A percentile compares a stretch with the other conserved stretches of the same genome.
phyloP scores from a whole-genome alignment of 2,113 vertebrate species.

The Pelodiscus sinensis region DNA sequence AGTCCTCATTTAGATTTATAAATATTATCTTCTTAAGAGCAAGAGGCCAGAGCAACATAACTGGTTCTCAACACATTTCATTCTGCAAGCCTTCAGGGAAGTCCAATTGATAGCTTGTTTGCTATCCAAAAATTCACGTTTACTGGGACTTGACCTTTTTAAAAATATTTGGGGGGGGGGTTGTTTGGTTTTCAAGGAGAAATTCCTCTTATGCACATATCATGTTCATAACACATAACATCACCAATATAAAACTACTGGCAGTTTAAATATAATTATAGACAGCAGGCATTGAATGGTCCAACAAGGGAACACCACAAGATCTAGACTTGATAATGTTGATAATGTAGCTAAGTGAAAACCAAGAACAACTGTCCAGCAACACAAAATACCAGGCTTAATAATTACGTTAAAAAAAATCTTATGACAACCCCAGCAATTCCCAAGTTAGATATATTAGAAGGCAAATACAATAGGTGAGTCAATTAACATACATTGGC shows the following conservation, averaged over 20 bases:
- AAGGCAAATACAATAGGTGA: not conserved
- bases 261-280: not conserved
- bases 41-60: not conserved
- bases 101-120: not conserved
- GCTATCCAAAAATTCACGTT: not conserved
- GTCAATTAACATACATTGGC: not conserved
- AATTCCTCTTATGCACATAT: not conserved
- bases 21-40: not conserved
- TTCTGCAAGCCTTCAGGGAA: not conserved
- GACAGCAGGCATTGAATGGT: not conserved
- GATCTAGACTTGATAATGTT: not conserved
- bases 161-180: too few species aligned
- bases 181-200: too few species aligned
- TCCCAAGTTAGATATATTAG: fast-evolving
- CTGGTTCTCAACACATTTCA: not conserved
- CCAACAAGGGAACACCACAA: not conserved
- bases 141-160: too few species aligned
- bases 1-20: not conserved
- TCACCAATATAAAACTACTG: too few species aligned
- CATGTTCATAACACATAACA: too few species aligned
- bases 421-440: not conserved
- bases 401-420: not conserved
- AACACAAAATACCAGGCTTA: not conserved
- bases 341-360: not conserved
- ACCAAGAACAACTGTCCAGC: not conserved